Base-by-base conservation (phyloP, 2,113 vertebrate genomes). In the Lycaon pictus region DNA sequence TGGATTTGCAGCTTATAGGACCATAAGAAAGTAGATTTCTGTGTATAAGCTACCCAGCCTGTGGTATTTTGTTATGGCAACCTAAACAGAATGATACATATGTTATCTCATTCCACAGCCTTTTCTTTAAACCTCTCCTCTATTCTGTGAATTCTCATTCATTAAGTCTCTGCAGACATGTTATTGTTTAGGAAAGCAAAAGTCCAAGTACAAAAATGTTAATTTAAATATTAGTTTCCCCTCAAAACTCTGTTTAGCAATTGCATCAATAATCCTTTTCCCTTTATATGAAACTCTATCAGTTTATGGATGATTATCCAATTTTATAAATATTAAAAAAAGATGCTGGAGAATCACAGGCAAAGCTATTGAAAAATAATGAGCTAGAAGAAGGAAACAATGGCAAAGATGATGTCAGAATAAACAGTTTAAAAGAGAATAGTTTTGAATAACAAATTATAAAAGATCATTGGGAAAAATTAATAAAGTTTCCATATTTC, bases 321-420 rank as follows among this genome's bases (percentile, higher is more conserved):
- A 7, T 79, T 9, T 84, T 84, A 0, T 15, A 72, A 92, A 32
- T 72, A 84, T 69, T 69, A 82, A 8, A 90, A 80, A 65, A 37
- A 3, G 9, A 5, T 90, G 9, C 62, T 55, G 4, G 27, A 69
- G 11, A 88, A 69, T 86, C 84, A 92, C 43, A 84, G 19, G 10
- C 10, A 94, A 65, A 37, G 7, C 58, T 53, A 79, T 56, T 71
- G 19, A 81, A 12, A 90, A 96, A 67, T 69, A 87, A n/a, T 0
- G 9, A 82, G 9, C 17, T 77, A 63, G 27, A 92, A 76, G 56
- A 67, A 60, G 19, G 65, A 95, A 88, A 97, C 89, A 90, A 95
- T 67, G 20, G 29, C 2, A 92, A n/a, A 11, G 19, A 69, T 71
- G 48, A 76, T 89, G 11, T 15, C 53, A 81, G 62, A 95, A 85